phyloP scores from a whole-genome alignment of 2,797 vertebrate genomes.

The Sebastes cheni region DNA sequence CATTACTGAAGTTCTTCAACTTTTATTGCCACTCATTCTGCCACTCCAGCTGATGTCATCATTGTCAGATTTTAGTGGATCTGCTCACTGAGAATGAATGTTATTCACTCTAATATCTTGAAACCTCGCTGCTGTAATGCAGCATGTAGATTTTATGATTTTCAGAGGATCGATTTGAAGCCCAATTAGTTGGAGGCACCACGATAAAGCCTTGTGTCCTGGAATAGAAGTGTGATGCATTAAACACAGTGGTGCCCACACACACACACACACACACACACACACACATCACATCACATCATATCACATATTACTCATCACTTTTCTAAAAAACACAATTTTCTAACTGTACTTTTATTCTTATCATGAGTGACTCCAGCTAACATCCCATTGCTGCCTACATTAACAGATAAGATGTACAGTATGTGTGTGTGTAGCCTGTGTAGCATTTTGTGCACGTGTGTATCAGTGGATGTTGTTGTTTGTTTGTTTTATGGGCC shows the following conservation, averaged over 20 bases:
- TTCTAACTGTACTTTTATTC: neutral
- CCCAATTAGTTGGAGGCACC: neutral
- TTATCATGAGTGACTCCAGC: neutral
- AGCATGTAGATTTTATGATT: slow-evolving; percentile 9
- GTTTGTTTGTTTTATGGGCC: slow-evolving; percentile 62
- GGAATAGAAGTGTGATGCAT: neutral
- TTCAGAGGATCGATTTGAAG: neutral
- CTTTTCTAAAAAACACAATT: neutral
- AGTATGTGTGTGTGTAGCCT: neutral
- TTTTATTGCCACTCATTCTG: neutral
- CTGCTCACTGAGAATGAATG: neutral
- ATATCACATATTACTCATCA: neutral
- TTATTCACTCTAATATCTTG: neutral
- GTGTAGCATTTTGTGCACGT: neutral
- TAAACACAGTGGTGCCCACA: neutral
- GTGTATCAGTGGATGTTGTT: slow-evolving; percentile 26
- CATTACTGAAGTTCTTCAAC: neutral
- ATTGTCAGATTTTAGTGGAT: neutral
- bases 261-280: neutral
- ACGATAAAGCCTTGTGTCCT: neutral
- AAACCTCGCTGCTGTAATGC: neutral
- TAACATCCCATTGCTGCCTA: neutral
- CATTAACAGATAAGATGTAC: neutral
- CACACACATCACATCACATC: too few relatives aligned
- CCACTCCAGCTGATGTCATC: neutral